These are phyloP conservation scores for Orycteropus afer DNA, from an alignment of 2,113 vertebrate genomes.

Conservation along the genomic window DNA sequence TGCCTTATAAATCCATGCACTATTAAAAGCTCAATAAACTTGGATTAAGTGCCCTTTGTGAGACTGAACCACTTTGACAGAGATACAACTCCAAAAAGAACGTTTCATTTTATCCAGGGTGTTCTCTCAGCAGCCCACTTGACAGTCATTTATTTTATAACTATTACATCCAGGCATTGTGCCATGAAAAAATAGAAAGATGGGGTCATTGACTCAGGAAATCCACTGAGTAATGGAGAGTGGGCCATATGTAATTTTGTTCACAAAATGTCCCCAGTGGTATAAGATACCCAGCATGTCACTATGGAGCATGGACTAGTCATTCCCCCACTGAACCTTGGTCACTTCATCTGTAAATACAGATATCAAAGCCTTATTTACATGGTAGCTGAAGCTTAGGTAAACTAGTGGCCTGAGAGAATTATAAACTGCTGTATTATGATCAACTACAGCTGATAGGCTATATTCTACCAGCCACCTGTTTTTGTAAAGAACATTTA, in stretches of 20 bases:
- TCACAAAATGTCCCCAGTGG: not conserved
- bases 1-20: not conserved
- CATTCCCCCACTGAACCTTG: not conserved
- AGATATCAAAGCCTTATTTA: not conserved
- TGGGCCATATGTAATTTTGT: too few relatives aligned
- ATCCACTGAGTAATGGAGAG: not conserved
- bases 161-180: not conserved
- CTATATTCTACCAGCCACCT: not conserved
- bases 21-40: not conserved
- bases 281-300: too few relatives aligned
- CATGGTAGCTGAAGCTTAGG: not conserved
- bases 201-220: not conserved
- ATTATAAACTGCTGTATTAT: not conserved
- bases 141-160: not conserved
- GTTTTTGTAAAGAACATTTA: not conserved
- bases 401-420: not conserved
- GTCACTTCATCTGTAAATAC: not conserved
- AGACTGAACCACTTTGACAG: not conserved
- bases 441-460: not conserved
- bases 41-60: not conserved
- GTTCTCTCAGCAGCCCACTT: too few relatives aligned
- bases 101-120: not conserved
- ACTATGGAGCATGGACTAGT: not conserved
- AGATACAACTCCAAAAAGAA: not conserved
- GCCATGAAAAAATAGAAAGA: not conserved